Conservation (phyloP, 2,113 vertebrate species). For the Gobiocypris rarus region DNA sequence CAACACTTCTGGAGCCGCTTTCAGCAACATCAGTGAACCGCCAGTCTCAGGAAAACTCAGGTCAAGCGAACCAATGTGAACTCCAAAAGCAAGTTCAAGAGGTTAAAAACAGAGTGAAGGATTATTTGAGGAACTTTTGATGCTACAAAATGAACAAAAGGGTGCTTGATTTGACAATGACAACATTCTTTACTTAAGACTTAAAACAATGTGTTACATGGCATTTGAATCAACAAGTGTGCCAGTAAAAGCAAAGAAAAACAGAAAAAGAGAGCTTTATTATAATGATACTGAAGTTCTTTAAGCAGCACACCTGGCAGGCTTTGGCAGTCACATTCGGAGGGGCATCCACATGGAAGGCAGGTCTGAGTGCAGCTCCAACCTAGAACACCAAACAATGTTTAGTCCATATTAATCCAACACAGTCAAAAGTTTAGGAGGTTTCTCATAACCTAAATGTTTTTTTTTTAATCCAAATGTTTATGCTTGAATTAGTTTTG, state of each 20-base stretch:
- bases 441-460: too few relatives aligned
- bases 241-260: background rate
- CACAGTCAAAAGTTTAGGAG: background rate
- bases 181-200: background rate
- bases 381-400: conserved; percentile 77
- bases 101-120: background rate
- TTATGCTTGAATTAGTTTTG: background rate
- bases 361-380: conserved; percentile 92
- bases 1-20: background rate
- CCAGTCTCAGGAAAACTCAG: background rate
- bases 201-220: background rate
- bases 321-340: conserved; percentile 92
- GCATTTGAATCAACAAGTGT: conserved; percentile 4
- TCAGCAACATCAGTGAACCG: background rate
- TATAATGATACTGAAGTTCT: background rate
- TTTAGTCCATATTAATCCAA: background rate
- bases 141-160: background rate
- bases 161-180: background rate
- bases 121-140: background rate
- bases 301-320: conserved; percentile 81
- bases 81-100: background rate
- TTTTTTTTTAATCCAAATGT: background rate
- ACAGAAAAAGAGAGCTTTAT: background rate
- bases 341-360: conserved; percentile 87
- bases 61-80: conserved; percentile 14